Conservation (phyloP, 1,140 invertebrate genomes). For the Aethina tumida region DNA sequence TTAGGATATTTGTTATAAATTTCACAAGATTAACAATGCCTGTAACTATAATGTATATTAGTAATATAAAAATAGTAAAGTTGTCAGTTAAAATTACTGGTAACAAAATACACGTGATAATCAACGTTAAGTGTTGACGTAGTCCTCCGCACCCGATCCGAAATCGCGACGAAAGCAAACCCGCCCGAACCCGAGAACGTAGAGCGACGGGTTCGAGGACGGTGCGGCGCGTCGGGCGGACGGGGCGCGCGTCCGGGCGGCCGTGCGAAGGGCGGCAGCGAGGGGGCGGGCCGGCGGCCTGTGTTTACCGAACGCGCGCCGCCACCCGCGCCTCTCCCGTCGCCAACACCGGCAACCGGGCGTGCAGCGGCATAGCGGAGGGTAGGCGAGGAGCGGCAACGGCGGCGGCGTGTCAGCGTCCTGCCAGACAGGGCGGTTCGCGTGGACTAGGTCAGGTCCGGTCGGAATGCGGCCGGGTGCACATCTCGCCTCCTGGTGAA, state of each 20-base stretch:
- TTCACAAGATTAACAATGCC: no score
- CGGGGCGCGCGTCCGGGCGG: constrained; percentile 8
- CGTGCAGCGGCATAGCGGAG: constrained; percentile 2
- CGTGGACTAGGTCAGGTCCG: constrained; percentile 27
- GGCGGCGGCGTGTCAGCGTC: constrained; percentile 6
- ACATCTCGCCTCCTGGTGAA: constrained; percentile 4
- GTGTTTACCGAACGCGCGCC: constrained; percentile 7
- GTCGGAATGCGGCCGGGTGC: constrained; percentile 23
- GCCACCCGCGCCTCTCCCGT: no score
- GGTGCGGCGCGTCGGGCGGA: constrained; percentile 12
- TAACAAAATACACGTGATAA: no score
- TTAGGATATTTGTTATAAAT: no score
- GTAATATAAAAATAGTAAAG: no score
- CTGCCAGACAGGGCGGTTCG: constrained; percentile 11
- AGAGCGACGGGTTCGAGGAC: constrained; percentile 3
- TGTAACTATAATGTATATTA: no score
- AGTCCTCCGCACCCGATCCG: no score
- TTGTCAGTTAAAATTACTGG: no score
- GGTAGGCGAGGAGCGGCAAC: constrained; percentile 10
- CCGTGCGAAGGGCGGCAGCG: constrained; percentile 7
- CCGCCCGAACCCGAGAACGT: no score
- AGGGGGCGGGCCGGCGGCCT: constrained; percentile 11
- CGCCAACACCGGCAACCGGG: constrained; percentile 7
- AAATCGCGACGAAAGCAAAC: no score
- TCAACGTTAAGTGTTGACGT: no score